Evolutionary conservation across 2,888 invertebrate species (phyloP).

Genomic region (Nomada goodeniana): DNA sequence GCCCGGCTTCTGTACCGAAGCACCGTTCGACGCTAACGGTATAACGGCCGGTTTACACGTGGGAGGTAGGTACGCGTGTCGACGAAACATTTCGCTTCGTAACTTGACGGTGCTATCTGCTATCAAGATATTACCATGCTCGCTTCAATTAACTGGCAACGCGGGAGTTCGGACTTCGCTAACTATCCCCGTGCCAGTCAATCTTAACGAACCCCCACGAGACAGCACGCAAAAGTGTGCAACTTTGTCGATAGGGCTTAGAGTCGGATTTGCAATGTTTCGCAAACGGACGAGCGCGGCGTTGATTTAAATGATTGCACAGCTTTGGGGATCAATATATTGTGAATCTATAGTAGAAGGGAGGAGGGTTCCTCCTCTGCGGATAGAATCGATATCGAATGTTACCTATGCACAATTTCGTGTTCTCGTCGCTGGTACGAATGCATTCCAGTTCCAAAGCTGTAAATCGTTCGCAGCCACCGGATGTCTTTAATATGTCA

Average conservation of each 20-base stretch:
- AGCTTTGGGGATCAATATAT: too few species aligned
- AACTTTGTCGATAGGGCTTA: not conserved
- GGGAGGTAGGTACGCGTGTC: conserved; percentile 24
- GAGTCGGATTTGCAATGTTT: not conserved
- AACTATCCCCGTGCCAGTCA: conserved; percentile 23
- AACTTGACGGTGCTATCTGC: conserved; percentile 29
- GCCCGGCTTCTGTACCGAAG: conserved; percentile 3
- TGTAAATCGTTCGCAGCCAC: too few species aligned
- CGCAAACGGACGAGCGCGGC: not conserved
- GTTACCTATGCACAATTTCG: too few species aligned
- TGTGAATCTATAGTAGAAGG: too few species aligned
- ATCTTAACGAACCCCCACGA: not conserved
- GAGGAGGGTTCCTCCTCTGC: too few species aligned
- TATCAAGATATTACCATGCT: conserved; percentile 29
- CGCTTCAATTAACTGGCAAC: conserved; percentile 34
- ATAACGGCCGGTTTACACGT: conserved; percentile 30
- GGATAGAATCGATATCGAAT: too few species aligned
- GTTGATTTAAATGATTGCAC: not conserved
- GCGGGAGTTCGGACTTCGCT: conserved; percentile 32
- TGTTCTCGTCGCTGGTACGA: too few species aligned
- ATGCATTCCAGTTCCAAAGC: too few species aligned
- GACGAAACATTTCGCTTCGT: conserved; percentile 37
- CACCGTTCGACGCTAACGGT: conserved; percentile 17
- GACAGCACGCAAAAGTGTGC: not conserved
- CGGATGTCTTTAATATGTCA: too few species aligned